These are phyloP conservation scores for Drosophila aff. DNA, from an alignment of 1,140 invertebrate genomes.

Conservation along the genomic window DNA sequence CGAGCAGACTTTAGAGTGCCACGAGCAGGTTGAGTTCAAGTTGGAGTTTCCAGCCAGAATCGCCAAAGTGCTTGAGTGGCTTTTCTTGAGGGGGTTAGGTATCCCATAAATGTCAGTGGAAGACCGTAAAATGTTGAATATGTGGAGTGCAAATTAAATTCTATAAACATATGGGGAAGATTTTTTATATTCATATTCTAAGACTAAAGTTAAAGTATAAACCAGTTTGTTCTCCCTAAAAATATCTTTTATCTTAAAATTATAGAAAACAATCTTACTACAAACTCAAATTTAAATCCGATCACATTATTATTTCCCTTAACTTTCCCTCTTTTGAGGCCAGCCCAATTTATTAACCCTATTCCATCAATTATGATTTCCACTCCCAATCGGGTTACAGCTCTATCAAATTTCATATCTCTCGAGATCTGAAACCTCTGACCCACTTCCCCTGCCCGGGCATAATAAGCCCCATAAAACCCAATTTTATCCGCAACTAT, in stretches of 20 bases:
- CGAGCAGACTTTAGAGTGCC: slow-evolving; percentile 41
- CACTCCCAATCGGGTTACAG: slow-evolving; percentile 26
- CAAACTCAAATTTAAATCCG: background rate
- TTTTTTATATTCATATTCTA: background rate
- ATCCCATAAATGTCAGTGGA: slow-evolving; percentile 33
- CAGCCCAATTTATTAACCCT: slow-evolving; percentile 4
- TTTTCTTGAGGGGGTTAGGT: slow-evolving; percentile 18
- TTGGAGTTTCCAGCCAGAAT: slow-evolving; percentile 30
- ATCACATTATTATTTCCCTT: background rate
- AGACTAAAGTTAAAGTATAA: background rate
- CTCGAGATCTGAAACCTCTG: slow-evolving; percentile 34
- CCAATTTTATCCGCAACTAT: slow-evolving; percentile 39
- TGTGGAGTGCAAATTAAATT: slow-evolving; percentile 28
- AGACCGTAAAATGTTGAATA: slow-evolving; percentile 21
- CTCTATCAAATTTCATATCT: slow-evolving; percentile 50
- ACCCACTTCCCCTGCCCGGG: slow-evolving; percentile 14
- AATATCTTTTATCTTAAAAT: background rate
- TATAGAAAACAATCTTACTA: background rate
- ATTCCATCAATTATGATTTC: slow-evolving; percentile 34
- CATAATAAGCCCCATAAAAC: slow-evolving; percentile 24
- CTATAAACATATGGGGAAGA: background rate
- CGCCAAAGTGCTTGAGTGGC: slow-evolving; percentile 32
- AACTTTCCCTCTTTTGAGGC: slow-evolving; percentile 18
- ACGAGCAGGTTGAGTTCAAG: slow-evolving; percentile 44
- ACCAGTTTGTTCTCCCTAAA: background rate